Evolutionary conservation across 2,888 invertebrate species (phyloP).

Genomic region (Yponomeuta cagnagella): DNA sequence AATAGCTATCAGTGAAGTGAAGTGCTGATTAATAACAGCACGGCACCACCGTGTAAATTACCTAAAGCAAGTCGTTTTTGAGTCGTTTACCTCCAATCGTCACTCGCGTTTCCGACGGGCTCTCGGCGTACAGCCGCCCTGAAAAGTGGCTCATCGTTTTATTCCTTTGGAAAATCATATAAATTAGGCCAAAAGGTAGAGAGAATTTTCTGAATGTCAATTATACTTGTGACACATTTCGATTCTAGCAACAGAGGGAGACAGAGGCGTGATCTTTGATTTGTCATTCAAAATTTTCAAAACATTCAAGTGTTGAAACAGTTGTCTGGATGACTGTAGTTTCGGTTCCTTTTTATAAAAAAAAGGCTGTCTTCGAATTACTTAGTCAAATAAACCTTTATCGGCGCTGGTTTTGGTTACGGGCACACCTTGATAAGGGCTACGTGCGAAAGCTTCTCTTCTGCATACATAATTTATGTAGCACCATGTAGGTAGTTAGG

Average conservation of each 20-base stretch:
- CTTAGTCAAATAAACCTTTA: conserved; percentile 56
- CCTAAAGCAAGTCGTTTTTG: conserved; percentile 49
- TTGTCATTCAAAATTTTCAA: too few relatives aligned
- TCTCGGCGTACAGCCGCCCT: conserved; percentile 22
- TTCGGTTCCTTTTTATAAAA: background rate
- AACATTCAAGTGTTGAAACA: too few relatives aligned
- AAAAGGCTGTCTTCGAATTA: background rate
- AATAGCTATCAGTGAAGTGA: conserved; percentile 66
- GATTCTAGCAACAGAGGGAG: too few relatives aligned
- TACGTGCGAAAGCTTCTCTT: background rate
- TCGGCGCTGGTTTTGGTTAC: conserved; percentile 19
- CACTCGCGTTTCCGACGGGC: background rate
- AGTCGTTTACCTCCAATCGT: conserved; percentile 63
- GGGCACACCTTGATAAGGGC: background rate
- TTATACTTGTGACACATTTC: too few relatives aligned
- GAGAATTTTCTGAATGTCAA: background rate
- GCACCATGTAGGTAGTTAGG: too few relatives aligned
- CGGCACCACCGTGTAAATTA: conserved; percentile 44
- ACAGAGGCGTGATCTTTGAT: too few relatives aligned
- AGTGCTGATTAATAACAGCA: conserved; percentile 66
- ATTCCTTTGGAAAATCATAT: too few relatives aligned
- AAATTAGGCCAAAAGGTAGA: background rate
- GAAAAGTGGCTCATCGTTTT: background rate
- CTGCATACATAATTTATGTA: too few relatives aligned
- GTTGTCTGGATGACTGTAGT: too few relatives aligned